Evolutionary conservation across 2,113 vertebrate species (phyloP).

Genomic region (Dendropsophus ebraccatus): DNA sequence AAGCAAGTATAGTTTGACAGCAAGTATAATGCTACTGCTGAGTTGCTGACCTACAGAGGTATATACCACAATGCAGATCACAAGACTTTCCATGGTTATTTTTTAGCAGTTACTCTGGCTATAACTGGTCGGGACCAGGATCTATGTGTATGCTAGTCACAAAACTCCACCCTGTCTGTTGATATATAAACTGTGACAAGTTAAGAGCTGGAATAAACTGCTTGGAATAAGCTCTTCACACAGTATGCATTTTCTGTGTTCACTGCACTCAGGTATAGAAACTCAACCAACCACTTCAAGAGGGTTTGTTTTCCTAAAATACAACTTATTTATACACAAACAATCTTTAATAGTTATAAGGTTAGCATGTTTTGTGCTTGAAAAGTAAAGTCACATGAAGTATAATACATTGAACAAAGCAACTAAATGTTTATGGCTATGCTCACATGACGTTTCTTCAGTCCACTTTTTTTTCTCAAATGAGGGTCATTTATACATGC

Average conservation of each 20-base stretch:
- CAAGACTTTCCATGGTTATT: neutral
- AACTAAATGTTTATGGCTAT: too few relatives aligned
- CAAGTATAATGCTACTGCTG: too few relatives aligned
- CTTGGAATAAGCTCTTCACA: neutral
- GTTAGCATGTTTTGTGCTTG: neutral
- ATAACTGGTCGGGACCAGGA: neutral
- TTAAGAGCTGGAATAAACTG: neutral
- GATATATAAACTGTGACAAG: constrained; percentile 13
- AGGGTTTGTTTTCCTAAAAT: neutral
- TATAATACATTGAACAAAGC: neutral
- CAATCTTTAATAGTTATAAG: neutral
- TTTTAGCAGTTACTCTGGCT: neutral
- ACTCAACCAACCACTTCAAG: too few relatives aligned
- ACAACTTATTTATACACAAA: constrained; percentile 10
- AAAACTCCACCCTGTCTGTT: neutral
- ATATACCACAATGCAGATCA: neutral
- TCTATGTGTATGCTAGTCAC: neutral
- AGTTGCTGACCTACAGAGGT: neutral
- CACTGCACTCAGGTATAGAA: neutral
- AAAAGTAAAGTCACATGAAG: neutral
- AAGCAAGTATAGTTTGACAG: too few relatives aligned
- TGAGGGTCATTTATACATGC: too few relatives aligned
- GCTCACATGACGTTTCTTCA: too few relatives aligned
- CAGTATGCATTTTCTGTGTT: constrained; percentile 11
- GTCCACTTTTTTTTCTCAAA: too few relatives aligned